Conservation (phyloP, 2,888 invertebrate species). For the Plagiodera versicolora region DNA sequence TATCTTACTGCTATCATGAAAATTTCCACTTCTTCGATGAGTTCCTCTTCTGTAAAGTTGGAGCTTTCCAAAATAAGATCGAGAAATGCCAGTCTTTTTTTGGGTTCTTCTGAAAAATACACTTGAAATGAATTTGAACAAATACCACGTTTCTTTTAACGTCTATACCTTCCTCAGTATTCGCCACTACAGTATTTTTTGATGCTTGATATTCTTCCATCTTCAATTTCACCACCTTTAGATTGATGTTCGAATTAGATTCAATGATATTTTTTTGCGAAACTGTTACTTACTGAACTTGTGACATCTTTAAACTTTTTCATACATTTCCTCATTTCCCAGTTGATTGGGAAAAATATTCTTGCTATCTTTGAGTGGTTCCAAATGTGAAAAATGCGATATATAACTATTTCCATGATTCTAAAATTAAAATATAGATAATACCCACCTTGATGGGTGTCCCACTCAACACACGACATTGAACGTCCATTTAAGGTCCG, state of each 20-base stretch:
- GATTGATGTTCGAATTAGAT: background rate
- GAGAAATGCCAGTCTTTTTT: conserved; percentile 19
- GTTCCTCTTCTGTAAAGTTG: conserved; percentile 22
- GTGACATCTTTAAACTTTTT: background rate
- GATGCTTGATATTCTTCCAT: background rate
- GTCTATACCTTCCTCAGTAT: background rate
- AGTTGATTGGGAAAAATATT: background rate
- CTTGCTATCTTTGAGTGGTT: background rate
- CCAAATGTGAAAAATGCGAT: background rate
- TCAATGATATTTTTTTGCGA: background rate
- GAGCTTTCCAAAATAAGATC: conserved; percentile 24
- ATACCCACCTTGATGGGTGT: too few species aligned
- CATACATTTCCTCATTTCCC: background rate
- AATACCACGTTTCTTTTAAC: background rate
- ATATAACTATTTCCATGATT: background rate
- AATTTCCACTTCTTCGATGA: conserved; percentile 56
- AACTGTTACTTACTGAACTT: background rate
- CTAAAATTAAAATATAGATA: background rate
- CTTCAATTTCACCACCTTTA: background rate
- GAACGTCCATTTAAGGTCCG: too few species aligned
- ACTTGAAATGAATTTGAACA: background rate
- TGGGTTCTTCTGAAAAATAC: background rate
- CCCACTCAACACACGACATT: too few species aligned
- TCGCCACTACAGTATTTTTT: background rate
- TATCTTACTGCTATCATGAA: conserved; percentile 59